Evolutionary conservation across 1,140 invertebrate species (phyloP).

Genomic region (Eriosoma lanigerum): DNA sequence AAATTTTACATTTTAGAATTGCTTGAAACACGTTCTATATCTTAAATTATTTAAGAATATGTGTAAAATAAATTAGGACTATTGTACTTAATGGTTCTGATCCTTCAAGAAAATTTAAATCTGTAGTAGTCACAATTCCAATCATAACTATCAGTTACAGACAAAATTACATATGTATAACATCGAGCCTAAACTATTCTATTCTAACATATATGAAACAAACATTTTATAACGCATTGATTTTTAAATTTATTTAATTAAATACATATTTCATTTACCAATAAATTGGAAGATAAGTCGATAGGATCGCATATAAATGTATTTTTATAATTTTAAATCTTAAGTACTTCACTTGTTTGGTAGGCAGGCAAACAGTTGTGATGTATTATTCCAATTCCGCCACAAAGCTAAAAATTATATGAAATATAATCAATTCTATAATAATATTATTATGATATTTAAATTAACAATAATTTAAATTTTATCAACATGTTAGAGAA

Average conservation of each 20-base stretch:
- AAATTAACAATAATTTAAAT: too few relatives aligned
- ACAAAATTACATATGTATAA: slow-evolving; percentile 88
- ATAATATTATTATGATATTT: too few relatives aligned
- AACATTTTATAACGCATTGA: background rate
- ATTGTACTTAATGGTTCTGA: slow-evolving; percentile 41
- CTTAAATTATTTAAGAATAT: too few relatives aligned
- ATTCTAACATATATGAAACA: slow-evolving; percentile 62
- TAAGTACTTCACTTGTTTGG: slow-evolving; percentile 94
- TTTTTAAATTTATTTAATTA: background rate
- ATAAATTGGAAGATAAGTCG: slow-evolving; percentile 83
- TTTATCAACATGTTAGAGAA: too few relatives aligned
- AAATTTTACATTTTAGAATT: too few relatives aligned
- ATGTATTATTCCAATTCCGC: slow-evolving; percentile 81
- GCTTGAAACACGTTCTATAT: too few relatives aligned
- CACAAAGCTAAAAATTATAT: slow-evolving; percentile 54
- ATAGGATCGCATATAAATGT: slow-evolving; percentile 96
- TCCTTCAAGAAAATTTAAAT: slow-evolving; percentile 85
- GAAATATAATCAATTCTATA: too few relatives aligned
- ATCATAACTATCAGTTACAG: slow-evolving; percentile 90
- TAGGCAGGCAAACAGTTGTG: slow-evolving; percentile 95
- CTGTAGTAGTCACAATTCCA: slow-evolving; percentile 96
- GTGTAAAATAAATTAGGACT: background rate
- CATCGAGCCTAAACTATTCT: too few relatives aligned
- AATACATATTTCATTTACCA: slow-evolving; percentile 59
- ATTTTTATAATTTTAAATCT: slow-evolving; percentile 99